phyloP scores from a whole-genome alignment of 2,888 invertebrate species.

The Dichetophora obliterata region DNA sequence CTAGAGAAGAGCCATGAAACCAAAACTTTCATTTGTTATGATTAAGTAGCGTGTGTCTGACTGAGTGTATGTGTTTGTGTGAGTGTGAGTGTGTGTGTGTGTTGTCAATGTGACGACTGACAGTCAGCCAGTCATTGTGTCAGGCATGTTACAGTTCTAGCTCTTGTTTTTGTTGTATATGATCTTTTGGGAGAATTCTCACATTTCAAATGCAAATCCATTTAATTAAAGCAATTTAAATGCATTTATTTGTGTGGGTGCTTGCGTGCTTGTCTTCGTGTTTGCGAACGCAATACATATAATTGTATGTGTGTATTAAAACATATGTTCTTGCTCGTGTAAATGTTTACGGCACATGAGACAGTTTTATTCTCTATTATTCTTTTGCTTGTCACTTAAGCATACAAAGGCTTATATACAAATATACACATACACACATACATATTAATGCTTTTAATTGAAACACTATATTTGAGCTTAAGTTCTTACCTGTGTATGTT shows the following conservation, averaged over 20 bases:
- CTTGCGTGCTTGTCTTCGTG: background rate
- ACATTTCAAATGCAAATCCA: conserved; percentile 28
- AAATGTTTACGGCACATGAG: too few relatives aligned
- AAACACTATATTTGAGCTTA: too few relatives aligned
- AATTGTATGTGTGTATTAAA: too few relatives aligned
- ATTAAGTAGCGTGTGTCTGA: conserved; percentile 18
- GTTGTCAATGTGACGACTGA: background rate
- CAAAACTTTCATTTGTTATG: conserved; percentile 28
- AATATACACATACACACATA: too few relatives aligned
- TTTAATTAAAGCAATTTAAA: conserved; percentile 28
- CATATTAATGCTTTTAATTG: too few relatives aligned
- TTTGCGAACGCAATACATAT: too few relatives aligned
- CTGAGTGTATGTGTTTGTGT: background rate
- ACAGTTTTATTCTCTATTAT: too few relatives aligned
- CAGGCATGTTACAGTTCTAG: background rate
- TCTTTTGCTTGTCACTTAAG: too few relatives aligned
- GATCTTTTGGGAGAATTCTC: conserved; percentile 17
- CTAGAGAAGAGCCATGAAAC: conserved; percentile 23
- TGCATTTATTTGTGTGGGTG: background rate
- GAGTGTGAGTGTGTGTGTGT: background rate
- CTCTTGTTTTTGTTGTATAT: background rate
- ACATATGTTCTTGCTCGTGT: too few relatives aligned
- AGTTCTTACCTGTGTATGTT: too few relatives aligned
- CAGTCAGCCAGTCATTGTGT: background rate
- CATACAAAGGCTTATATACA: too few relatives aligned